phyloP scores from a whole-genome alignment of 2,888 invertebrate species.

The Epinotia brunnichana region DNA sequence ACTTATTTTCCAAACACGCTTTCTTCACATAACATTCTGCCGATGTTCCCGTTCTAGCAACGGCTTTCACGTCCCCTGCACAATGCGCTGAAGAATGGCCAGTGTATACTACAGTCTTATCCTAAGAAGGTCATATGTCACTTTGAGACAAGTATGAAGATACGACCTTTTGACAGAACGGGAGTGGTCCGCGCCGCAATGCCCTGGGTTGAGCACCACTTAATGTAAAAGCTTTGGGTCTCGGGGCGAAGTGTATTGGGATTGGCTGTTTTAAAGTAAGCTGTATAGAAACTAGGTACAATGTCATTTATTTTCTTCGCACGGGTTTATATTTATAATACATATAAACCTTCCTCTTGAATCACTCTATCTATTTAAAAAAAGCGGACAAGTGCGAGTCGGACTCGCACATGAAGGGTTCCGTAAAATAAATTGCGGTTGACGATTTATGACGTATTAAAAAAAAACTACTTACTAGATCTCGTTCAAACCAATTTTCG shows the following conservation, averaged over 20 bases:
- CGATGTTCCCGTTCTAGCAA: background rate
- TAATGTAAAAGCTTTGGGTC: constrained; percentile 16
- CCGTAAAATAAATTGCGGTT: too few relatives aligned
- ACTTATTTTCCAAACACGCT: background rate
- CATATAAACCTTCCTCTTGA: too few relatives aligned
- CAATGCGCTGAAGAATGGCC: constrained; percentile 3
- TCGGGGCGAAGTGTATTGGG: constrained; percentile 3
- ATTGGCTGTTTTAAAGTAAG: constrained; percentile 13
- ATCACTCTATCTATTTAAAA: too few relatives aligned
- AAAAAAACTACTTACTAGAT: too few relatives aligned
- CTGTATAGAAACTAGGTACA: background rate
- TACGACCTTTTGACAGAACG: background rate
- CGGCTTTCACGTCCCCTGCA: constrained; percentile 6
- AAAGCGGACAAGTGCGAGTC: too few relatives aligned
- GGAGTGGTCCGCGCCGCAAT: constrained; percentile 23
- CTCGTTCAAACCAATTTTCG: too few relatives aligned
- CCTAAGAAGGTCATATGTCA: background rate
- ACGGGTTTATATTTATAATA: too few relatives aligned
- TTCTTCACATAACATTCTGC: background rate
- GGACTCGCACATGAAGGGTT: too few relatives aligned
- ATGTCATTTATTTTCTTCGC: constrained; percentile 4
- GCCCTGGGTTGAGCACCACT: constrained; percentile 23
- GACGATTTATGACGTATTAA: too few relatives aligned
- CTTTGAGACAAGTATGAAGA: background rate
- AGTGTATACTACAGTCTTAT: background rate